Evolutionary conservation across 1,140 invertebrate genomes (phyloP).

Genomic region (Pogonognathellus flavescens): DNA sequence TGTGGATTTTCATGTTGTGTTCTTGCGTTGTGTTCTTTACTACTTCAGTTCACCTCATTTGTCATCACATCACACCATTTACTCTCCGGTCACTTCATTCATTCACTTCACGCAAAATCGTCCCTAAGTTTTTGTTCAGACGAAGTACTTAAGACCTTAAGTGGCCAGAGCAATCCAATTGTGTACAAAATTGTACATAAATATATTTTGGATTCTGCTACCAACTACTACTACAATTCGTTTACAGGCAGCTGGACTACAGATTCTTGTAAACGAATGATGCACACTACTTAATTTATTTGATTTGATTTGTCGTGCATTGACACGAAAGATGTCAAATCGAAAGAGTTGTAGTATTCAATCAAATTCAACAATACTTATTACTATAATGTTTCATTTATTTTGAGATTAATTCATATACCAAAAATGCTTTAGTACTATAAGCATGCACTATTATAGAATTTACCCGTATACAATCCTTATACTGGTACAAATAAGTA

Average conservation of each 20-base stretch:
- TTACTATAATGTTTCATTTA: neutral
- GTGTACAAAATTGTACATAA: neutral
- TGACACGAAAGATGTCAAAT: constrained; percentile 12
- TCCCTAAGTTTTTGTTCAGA: constrained; percentile 9
- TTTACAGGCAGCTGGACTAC: constrained; percentile 13
- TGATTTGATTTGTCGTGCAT: constrained; percentile 1
- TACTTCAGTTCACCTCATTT: constrained; percentile 8
- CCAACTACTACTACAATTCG: neutral
- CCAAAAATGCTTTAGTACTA: too few species aligned
- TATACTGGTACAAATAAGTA: too few species aligned
- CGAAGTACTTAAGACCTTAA: constrained; percentile 1
- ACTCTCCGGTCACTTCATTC: constrained; percentile 7
- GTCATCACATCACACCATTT: constrained; percentile 14
- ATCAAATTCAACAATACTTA: neutral
- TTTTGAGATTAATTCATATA: neutral
- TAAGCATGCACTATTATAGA: too few species aligned
- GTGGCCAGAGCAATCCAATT: constrained; percentile 21
- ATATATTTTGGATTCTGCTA: neutral
- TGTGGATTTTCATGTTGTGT: constrained; percentile 19
- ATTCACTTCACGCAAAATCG: neutral
- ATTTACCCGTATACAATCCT: too few species aligned
- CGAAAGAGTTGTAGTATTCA: neutral
- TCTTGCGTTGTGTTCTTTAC: neutral
- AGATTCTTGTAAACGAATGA: neutral
- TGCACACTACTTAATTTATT: neutral